Percentiles rank a stretch among this genome's conserved stretches.
phyloP scores from a whole-genome alignment of 2,797 vertebrate genomes.

The Semaprochilodus insignis region DNA sequence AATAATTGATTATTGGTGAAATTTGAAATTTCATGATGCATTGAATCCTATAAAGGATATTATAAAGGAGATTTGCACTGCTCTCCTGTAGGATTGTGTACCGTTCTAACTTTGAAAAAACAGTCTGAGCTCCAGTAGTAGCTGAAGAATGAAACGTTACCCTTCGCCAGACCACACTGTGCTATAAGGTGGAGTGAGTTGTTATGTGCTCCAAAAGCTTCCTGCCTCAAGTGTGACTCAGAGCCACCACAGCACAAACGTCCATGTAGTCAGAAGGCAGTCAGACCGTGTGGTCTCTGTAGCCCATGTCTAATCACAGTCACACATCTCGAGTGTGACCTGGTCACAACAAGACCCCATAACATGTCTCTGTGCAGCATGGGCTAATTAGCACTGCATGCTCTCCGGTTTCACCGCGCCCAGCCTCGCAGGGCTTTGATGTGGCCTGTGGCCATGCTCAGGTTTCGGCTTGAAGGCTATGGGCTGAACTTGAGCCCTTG shows the following conservation, averaged over 20 bases:
- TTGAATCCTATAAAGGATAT: no score
- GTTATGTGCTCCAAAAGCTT: slow-evolving; percentile 1
- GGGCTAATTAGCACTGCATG: slow-evolving; percentile 43
- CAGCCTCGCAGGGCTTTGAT: slow-evolving; percentile 56
- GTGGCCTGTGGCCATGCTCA: slow-evolving; percentile 37
- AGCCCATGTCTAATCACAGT: slow-evolving; percentile 39
- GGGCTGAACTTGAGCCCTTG: slow-evolving; percentile 52
- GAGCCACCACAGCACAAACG: slow-evolving; percentile 13
- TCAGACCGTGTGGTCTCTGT: slow-evolving; percentile 41
- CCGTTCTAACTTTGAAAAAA: slow-evolving; percentile 10
- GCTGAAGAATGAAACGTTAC: slow-evolving; percentile 36
- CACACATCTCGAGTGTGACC: slow-evolving; percentile 52
- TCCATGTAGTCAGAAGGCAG: slow-evolving; percentile 10
- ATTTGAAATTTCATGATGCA: background rate
- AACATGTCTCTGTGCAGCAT: slow-evolving; percentile 27
- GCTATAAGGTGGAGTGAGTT: background rate
- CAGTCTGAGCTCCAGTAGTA: slow-evolving; percentile 7
- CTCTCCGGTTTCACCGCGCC: slow-evolving; percentile 49
- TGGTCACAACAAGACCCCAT: slow-evolving; percentile 36
- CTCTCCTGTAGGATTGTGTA: slow-evolving; percentile 2
- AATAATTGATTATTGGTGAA: background rate
- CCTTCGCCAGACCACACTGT: slow-evolving; percentile 34
- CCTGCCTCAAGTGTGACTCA: slow-evolving; percentile 38
- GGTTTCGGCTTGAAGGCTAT: slow-evolving; percentile 50
- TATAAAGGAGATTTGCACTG: background rate